A percentile compares a stretch with the other conserved stretches of the same genome.
Conservation (phyloP, 2,888 invertebrate species). For the Pseudoips prasinana region DNA sequence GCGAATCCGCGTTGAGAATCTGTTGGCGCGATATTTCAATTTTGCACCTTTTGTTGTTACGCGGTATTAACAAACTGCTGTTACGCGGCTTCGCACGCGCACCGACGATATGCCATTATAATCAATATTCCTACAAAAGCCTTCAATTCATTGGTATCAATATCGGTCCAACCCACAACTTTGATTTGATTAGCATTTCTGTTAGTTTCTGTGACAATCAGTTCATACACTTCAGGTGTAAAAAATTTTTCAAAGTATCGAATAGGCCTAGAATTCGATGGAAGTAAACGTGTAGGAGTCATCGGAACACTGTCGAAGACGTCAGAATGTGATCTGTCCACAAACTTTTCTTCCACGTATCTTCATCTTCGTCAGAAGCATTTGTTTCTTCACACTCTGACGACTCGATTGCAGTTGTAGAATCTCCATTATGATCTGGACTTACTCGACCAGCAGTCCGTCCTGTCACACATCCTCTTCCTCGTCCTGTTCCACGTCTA, state of each 20-base stretch:
- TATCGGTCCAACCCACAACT: slow-evolving; percentile 4
- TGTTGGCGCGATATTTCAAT: no score
- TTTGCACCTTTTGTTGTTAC: no score
- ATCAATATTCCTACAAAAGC: slow-evolving; percentile 18
- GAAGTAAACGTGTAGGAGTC: no score
- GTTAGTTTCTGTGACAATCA: neutral
- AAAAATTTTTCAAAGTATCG: neutral
- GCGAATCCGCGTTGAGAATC: no score
- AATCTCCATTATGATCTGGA: slow-evolving; percentile 7
- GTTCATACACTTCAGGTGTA: slow-evolving; percentile 1
- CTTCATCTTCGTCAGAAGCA: slow-evolving; percentile 9
- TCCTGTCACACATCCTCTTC: slow-evolving; percentile 1
- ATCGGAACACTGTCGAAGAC: no score
- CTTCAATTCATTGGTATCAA: slow-evolving; percentile 4
- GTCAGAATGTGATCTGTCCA: no score
- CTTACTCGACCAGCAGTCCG: slow-evolving; percentile 3
- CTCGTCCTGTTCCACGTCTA: slow-evolving; percentile 3
- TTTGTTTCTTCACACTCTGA: slow-evolving; percentile 5
- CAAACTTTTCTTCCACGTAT: slow-evolving; percentile 5
- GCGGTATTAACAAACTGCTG: no score
- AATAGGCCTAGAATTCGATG: slow-evolving; percentile 3
- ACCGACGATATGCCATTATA: slow-evolving; percentile 19
- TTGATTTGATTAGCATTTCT: slow-evolving; percentile 1
- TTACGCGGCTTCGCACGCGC: no score
- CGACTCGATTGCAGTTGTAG: neutral